Base-by-base conservation (phyloP, 2,797 vertebrate species). In the Sebastes cheni region DNA sequence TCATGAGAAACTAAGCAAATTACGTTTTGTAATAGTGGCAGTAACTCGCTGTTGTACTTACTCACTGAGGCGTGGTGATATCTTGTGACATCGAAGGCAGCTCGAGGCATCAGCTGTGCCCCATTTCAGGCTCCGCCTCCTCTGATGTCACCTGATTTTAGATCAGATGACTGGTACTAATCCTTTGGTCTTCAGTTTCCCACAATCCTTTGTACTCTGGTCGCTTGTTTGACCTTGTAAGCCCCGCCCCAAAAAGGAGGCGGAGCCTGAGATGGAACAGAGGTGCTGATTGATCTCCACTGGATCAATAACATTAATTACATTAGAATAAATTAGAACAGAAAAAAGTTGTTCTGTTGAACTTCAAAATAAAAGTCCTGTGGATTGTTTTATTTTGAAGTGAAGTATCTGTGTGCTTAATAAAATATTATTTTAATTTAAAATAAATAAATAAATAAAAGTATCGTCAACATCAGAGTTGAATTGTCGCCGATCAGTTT, bases 401-500 rank as follows among this genome's bases (percentile, higher is more conserved):
- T 62, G 52, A 61, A 16, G 5, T 62, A 16, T 62, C 36, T 76
- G 67, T 86, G 73, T 20, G 34, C 67, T 83, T 81, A 12, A 58
- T 72, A 68, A 75, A 82, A 86, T 81, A 60, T 61, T 67, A 59
- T 61, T 67, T 74, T 67, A 18, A 39, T 25, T 60, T 60, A 60
- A 27, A 80, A 82, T 85, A 82, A 85, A 77, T 81, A 69, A 73
- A 81, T 83, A 83, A 85, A 81, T 83, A 83, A 77, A 72, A 46
- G 16, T 62, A 46, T 30, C 9, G 9, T 66, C 56, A n/a, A 58
- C 29, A 36, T 61, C 23, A 59, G 59, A 36, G 20, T 55, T 12
- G 10, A 69, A 20, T 71, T 7, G 23, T 39, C 3, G 67, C 58
- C 59, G 55, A 77, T 61, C 6, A 5, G 67, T 69, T 55, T 55